Conservation (phyloP, 1,140 invertebrate species). For the Achroia grisella region DNA sequence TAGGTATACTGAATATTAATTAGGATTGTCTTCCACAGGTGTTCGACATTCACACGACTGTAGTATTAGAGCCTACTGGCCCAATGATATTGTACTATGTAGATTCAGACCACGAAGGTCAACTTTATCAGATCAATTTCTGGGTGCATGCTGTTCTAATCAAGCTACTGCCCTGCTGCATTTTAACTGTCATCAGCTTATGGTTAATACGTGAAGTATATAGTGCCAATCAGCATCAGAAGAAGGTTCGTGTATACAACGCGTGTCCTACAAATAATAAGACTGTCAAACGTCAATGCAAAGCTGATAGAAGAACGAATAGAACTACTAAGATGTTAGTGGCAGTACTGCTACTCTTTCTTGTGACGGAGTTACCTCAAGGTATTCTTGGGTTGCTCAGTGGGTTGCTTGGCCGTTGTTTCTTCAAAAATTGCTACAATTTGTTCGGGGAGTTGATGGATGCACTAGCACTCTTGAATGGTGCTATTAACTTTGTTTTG, state of each 20-base stretch:
- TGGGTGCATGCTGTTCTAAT: conserved; percentile 91
- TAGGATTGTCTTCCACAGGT: conserved; percentile 26
- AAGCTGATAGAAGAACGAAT: conserved; percentile 82
- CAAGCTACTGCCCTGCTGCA: conserved; percentile 88
- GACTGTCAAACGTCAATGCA: conserved; percentile 70
- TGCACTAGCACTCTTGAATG: conserved; percentile 92
- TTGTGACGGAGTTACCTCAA: conserved; percentile 91
- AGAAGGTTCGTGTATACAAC: conserved; percentile 75
- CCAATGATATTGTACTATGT: conserved; percentile 79
- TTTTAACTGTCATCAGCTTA: conserved; percentile 87
- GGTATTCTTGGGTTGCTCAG: conserved; percentile 84
- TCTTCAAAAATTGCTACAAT: conserved; percentile 83
- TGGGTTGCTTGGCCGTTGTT: conserved; percentile 81
- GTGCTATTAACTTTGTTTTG: conserved; percentile 94
- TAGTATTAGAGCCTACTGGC: conserved; percentile 51
- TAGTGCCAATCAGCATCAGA: conserved; percentile 59
- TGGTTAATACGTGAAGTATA: conserved; percentile 84
- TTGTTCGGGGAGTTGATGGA: conserved; percentile 94
- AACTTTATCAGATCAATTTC: conserved; percentile 81
- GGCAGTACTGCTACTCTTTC: conserved; percentile 88
- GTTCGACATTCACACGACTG: conserved; percentile 58
- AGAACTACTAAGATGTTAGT: conserved; percentile 93
- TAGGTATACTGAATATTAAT: too few relatives aligned
- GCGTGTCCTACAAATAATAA: conserved; percentile 66
- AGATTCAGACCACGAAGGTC: conserved; percentile 75